Percentiles rank a stretch among this genome's conserved stretches.
Evolutionary conservation across 2,113 vertebrate species (phyloP).

Genomic region (Paratilapia polleni): DNA sequence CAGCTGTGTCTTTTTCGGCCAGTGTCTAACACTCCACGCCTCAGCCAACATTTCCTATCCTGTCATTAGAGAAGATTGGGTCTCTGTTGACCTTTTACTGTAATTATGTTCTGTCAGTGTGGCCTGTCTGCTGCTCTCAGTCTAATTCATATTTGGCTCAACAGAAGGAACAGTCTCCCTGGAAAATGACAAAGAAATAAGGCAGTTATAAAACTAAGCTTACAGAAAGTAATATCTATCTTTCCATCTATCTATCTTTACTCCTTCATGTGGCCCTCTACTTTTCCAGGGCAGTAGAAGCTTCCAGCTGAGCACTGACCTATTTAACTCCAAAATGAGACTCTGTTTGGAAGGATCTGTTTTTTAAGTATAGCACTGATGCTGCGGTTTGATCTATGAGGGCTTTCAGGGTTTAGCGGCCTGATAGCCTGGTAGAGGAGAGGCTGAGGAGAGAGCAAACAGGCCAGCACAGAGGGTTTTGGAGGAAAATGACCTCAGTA

Average conservation of each 20-base stretch:
- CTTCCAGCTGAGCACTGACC: constrained; percentile 41
- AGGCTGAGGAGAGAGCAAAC: constrained; percentile 12
- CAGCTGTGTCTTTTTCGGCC: constrained; percentile 28
- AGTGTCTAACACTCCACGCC: not conserved
- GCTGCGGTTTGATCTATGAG: constrained; percentile 25
- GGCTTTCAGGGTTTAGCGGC: not conserved
- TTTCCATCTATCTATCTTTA: not conserved
- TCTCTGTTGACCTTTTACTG: constrained; percentile 62
- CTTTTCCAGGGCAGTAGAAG: constrained; percentile 28
- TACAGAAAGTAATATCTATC: not conserved
- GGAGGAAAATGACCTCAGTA: constrained; percentile 6
- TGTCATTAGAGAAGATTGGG: constrained; percentile 55
- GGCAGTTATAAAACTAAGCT: not conserved
- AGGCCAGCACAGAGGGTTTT: not conserved
- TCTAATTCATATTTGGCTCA: constrained; percentile 24
- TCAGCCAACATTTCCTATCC: constrained; percentile 28
- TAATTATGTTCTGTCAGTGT: constrained; percentile 56
- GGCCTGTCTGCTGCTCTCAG: constrained; percentile 26
- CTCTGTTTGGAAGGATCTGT: not conserved
- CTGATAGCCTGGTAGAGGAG: constrained; percentile 4
- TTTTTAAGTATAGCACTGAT: constrained; percentile 7
- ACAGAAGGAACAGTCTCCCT: not conserved
- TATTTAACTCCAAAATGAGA: constrained; percentile 42
- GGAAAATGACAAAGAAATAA: not conserved
- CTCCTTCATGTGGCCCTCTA: not conserved